Evolutionary conservation across 2,888 invertebrate genomes (phyloP).

Genomic region (Ectemnius lituratus): DNA sequence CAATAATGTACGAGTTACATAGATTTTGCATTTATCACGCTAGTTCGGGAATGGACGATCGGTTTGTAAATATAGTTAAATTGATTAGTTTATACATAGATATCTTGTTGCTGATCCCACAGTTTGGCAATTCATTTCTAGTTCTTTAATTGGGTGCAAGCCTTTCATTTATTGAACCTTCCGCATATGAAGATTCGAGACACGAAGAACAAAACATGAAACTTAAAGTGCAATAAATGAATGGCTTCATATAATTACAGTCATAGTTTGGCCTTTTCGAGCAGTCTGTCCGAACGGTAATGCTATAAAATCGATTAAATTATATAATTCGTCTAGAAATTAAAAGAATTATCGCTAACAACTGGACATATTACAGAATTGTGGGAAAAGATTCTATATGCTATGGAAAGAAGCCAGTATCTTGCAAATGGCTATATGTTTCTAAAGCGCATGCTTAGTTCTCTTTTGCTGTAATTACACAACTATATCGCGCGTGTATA

Average conservation of each 20-base stretch:
- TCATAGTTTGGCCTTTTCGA: slow-evolving; percentile 1
- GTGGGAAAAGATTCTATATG: slow-evolving; percentile 10
- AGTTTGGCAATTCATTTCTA: slow-evolving; percentile 43
- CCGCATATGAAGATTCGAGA: slow-evolving; percentile 7
- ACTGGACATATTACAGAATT: slow-evolving; percentile 21
- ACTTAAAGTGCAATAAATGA: slow-evolving; percentile 38
- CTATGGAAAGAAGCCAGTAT: background rate
- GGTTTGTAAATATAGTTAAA: slow-evolving; percentile 19
- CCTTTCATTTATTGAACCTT: slow-evolving; percentile 27
- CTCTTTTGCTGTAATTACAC: background rate
- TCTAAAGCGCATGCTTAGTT: background rate
- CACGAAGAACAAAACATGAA: slow-evolving; percentile 19
- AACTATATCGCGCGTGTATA: slow-evolving; percentile 5
- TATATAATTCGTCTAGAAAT: slow-evolving; percentile 19
- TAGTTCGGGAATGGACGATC: slow-evolving; percentile 46
- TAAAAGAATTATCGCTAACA: slow-evolving; percentile 10
- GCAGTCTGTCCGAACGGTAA: slow-evolving; percentile 9
- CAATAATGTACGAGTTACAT: slow-evolving; percentile 25
- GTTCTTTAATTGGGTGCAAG: slow-evolving; percentile 1
- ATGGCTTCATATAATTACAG: slow-evolving; percentile 16
- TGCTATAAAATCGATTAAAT: slow-evolving; percentile 18
- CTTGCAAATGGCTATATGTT: background rate
- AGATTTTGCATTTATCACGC: slow-evolving; percentile 24
- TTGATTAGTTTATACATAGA: slow-evolving; percentile 19
- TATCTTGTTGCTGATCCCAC: slow-evolving; percentile 40